Conservation (phyloP, 2,797 vertebrate species). For the Squalus acanthias region DNA sequence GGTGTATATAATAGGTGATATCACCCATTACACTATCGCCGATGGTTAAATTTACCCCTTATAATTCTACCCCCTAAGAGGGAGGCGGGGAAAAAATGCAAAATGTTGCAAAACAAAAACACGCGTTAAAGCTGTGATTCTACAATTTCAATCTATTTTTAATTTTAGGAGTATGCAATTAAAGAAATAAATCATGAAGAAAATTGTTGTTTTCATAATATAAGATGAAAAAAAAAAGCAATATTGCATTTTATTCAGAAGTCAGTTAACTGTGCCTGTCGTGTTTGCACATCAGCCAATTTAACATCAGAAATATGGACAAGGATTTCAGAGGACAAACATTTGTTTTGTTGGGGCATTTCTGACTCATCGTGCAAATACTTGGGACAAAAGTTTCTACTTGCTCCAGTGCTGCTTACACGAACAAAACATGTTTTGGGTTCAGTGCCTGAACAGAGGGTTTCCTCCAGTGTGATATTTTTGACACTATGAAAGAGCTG, state of each 20-base stretch:
- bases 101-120: not conserved
- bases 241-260: not conserved
- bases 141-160: not conserved
- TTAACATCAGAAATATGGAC: not conserved
- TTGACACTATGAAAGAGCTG: not conserved
- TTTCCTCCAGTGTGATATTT: not conserved
- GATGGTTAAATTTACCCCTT: not conserved
- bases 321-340: not conserved
- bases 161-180: not conserved
- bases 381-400: not conserved
- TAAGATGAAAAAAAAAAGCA: not conserved
- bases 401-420: not conserved
- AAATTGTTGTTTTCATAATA: not conserved
- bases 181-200: not conserved
- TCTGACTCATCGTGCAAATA: not conserved
- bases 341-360: not conserved
- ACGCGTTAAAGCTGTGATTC: not conserved
- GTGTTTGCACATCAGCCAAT: not conserved
- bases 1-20: not conserved
- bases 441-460: not conserved
- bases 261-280: not conserved
- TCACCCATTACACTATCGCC: not conserved
- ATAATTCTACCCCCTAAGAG: not conserved
- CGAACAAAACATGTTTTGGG: not conserved
- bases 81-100: not conserved